phyloP scores from a whole-genome alignment of 1,140 invertebrate species.

The Dendrolimus kikuchii region DNA sequence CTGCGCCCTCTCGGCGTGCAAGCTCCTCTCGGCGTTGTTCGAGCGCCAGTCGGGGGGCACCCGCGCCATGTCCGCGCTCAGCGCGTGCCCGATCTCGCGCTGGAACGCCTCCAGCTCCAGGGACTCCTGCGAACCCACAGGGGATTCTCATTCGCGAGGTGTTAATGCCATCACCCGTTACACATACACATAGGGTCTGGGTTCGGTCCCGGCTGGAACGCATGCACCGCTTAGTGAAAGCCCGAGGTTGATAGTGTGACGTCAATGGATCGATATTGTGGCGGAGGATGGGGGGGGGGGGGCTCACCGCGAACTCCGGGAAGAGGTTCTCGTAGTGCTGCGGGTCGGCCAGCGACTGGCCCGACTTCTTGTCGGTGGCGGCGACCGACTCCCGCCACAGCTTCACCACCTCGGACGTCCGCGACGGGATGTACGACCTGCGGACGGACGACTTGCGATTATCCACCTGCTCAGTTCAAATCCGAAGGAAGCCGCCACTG shows the following conservation, averaged over 20 bases:
- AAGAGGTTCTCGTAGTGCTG: slow-evolving; percentile 97
- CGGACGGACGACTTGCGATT: not conserved
- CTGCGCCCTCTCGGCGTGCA: slow-evolving; percentile 25
- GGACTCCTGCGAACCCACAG: slow-evolving; percentile 33
- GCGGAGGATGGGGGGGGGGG: not conserved
- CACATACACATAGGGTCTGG: too few relatives aligned
- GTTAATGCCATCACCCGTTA: too few relatives aligned
- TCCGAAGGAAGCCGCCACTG: too few relatives aligned
- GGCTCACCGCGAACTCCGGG: slow-evolving; percentile 78
- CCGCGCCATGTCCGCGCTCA: slow-evolving; percentile 18
- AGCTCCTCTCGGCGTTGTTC: slow-evolving; percentile 38
- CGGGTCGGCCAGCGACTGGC: slow-evolving; percentile 95
- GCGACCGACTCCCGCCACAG: slow-evolving; percentile 86
- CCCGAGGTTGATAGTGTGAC: too few relatives aligned
- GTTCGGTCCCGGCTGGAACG: too few relatives aligned
- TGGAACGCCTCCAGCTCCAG: slow-evolving; percentile 46
- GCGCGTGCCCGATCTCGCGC: slow-evolving; percentile 21
- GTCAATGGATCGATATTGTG: too few relatives aligned
- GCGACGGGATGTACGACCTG: slow-evolving; percentile 94
- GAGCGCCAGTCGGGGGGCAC: slow-evolving; percentile 20
- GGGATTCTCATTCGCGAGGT: too few relatives aligned
- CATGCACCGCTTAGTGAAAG: too few relatives aligned
- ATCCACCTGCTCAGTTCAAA: not conserved
- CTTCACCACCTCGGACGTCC: slow-evolving; percentile 87
- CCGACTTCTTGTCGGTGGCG: slow-evolving; percentile 88